Evolutionary conservation across 2,113 vertebrate genomes (phyloP), one percentile per base, ranked within the genome.

Genomic region (Leiothrix lutea): DNA sequence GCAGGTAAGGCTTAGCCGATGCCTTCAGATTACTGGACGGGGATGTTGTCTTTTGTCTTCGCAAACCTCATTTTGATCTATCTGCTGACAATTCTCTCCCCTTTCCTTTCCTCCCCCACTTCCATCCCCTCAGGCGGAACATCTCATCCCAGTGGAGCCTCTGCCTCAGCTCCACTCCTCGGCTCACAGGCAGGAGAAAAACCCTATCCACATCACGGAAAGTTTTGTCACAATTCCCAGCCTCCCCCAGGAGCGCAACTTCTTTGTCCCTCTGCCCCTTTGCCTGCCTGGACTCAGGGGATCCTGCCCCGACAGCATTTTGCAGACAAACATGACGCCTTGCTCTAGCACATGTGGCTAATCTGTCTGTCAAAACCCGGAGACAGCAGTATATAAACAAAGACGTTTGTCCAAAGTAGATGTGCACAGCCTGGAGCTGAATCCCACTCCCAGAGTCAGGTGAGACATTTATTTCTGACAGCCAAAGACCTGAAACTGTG

Each of bases 21-120:
- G 85, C 60, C 65, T 94, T 90, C 80, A 67, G 82, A 93, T 88
- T 92, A 64, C 60, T 12, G 88, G 67, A 56, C 7, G 0, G 79
- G 60, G 64, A 64, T 90, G 79, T 67, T 88, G 85, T 65, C 88
- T 96, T 96, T 94, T 90, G 87, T 95, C 75, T 88, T 70, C 2
- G 5, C 24, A 64, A 92, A 95, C 82, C 28, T 89, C 28, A 87
- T 95, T 94, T 95, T 90, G 80, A 91, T 90, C 80, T 78, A 48
- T 88, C 79, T 26, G 47, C 40, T 74, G 67, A 70, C 54, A 88
- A 61, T 23, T 69, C 8, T 31, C 12, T 28, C 14, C 11, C 8
- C 19, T 33, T 28, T 22, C 3, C 20, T 65, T 66, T 42, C 61
- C 53, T 86, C 78, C 71, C 50, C 24, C 62, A 47, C 33, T 86